Evolutionary conservation across 2,888 invertebrate genomes (phyloP).

Genomic region (Ormia ochracea): DNA sequence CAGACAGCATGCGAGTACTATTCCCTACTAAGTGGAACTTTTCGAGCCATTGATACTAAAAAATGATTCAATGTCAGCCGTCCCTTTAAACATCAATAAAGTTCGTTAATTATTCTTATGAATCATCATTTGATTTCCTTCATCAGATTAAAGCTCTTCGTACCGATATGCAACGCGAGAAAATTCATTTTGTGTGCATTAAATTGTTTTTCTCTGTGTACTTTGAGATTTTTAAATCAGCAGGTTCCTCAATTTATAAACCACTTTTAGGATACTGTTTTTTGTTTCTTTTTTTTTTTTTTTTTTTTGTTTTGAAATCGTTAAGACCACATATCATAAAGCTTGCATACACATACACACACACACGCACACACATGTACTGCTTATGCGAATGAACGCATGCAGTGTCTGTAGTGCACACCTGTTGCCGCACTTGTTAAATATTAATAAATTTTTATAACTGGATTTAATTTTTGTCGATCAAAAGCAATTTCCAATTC

Average conservation of each 20-base stretch:
- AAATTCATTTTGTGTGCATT: neutral
- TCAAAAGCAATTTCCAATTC: constrained; percentile 16
- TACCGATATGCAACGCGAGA: no score
- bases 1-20: no score
- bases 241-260: constrained; percentile 26
- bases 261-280: constrained; percentile 18
- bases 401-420: no score
- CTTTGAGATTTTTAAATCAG: neutral
- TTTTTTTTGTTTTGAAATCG: constrained; percentile 43
- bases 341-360: neutral
- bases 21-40: no score
- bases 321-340: constrained; percentile 37
- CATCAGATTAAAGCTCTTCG: no score
- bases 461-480: constrained; percentile 60
- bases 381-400: no score
- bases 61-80: no score
- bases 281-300: constrained; percentile 37
- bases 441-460: constrained; percentile 61
- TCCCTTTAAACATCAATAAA: no score
- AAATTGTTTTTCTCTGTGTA: constrained; percentile 25
- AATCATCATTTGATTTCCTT: no score
- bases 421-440: constrained; percentile 36
- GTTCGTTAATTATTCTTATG: no score
- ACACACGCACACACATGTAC: neutral
- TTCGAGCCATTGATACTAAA: no score